Base-by-base conservation (phyloP, 2,888 invertebrate genomes). In the Ganaspis brasiliensis region DNA sequence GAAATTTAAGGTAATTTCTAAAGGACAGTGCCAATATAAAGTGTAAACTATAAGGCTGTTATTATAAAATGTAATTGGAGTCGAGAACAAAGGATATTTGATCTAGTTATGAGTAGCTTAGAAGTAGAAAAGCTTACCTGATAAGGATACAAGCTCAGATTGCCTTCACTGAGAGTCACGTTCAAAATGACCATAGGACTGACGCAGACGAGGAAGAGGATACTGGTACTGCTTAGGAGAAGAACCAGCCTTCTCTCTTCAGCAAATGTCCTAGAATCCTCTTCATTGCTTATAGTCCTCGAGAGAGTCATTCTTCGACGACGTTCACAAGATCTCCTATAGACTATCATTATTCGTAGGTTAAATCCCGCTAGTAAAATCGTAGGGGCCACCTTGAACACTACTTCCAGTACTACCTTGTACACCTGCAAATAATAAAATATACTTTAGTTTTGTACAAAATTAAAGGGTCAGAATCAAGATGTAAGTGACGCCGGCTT, bases 151-250 rank as follows among this genome's bases (percentile, higher is more conserved):
- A 93, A 92, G 55, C 93, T 93, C 82, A 94, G 91, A 86, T 94
- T 94, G 79, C 93, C 92, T 82, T 94, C 93, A 40, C 94, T 94
- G 80, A 95, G 92, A 12, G 95, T 95, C 82, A 95, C 94, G 85
- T 95, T 95, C 14, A 95, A 92, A 81, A 95, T 94, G 73, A 95
- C 95, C 95, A 95, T 95, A 0, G 95, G 95, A 16, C 95, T 95
- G 40, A 95, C 94, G 89, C 95, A 95, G 19, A 95, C 92, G 70
- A 95, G 92, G 89, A 95, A 95, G 57, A 95, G 89, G 72, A 95
- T 93, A 81, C 95, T 95, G 4, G 95, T 95, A 77, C 94, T 94
- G 37, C 94, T 95, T 70, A 95, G 90, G 55, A 95, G 91, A 57
- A 95, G 91, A 81, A 95, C 94, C 45, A 95, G 91, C 10, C 95